Conservation (phyloP, 2,113 vertebrate genomes). For the Etheostoma cragini region DNA sequence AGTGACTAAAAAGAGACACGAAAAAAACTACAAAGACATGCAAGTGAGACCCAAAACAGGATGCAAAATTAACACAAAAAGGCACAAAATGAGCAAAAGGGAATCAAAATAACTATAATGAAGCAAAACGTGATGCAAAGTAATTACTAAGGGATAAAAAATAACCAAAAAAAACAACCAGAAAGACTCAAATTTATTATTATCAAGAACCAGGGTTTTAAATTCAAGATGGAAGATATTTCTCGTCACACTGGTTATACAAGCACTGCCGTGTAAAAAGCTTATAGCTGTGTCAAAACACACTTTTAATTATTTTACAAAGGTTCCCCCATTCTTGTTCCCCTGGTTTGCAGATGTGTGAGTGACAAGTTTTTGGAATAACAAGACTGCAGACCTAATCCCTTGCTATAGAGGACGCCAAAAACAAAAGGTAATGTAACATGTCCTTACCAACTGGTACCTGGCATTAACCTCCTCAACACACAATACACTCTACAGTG, state of each 20-base stretch:
- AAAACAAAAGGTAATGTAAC: slow-evolving; percentile 14
- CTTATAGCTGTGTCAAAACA: too few species aligned
- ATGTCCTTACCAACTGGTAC: not conserved
- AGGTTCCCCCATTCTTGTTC: too few species aligned
- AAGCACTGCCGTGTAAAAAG: too few species aligned
- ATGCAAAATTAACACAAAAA: not conserved
- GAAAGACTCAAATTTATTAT: not conserved
- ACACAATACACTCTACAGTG: not conserved
- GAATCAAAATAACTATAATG: not conserved
- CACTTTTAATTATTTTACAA: not conserved
- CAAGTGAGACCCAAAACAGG: not conserved
- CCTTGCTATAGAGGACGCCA: not conserved
- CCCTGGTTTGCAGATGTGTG: not conserved
- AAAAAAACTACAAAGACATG: not conserved
- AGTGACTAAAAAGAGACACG: not conserved
- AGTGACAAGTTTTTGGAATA: not conserved
- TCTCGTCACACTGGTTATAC: too few species aligned
- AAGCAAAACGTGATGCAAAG: not conserved
- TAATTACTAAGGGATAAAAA: too few species aligned
- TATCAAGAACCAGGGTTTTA: not conserved
- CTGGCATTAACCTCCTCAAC: not conserved
- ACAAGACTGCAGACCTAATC: slow-evolving; percentile 11
- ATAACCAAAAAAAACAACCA: not conserved
- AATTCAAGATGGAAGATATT: not conserved
- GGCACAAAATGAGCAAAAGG: not conserved